Evolutionary conservation across 2,888 invertebrate species (phyloP), one percentile per base, ranked within the genome.

Genomic region (Leptinotarsa rubiginosa): DNA sequence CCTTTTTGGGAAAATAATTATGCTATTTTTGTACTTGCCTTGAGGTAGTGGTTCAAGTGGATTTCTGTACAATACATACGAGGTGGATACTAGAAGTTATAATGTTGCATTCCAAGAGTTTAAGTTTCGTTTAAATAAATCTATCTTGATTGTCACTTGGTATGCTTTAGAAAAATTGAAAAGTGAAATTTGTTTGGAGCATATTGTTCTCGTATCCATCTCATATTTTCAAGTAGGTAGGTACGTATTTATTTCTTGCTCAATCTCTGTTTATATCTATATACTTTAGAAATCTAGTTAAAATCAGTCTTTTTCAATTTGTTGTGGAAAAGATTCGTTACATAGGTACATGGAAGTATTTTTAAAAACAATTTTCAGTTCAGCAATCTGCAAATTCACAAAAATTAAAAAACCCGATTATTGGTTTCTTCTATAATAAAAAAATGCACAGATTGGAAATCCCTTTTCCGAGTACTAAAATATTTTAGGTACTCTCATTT

Each of bases 221-320:
- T 66, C 70, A 49, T 68, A 72, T 47, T 65, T 72, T 25, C 16
- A 54, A 47, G 22, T 25, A 54, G 47, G 47, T 56, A 47, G n/a
- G 41, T 54, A 31, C 50, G 41, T 49, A 22, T 64, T 69, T 54
- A 65, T 70, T 25, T 72, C 59, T 74, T 74, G 71, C 74, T 72
- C 64, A 69, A 69, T 74, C 76, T 78, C 76, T 79, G 74, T 80
- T 72, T 75, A 77, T 74, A 75, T 71, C 75, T 74, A 76, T 73
- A 74, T 54, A 65, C 79, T 78, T 78, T 77, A 79, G 79, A 77
- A 84, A 84, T 85, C 87, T 87, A 87, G 87, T 86, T 83, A 88
- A 88, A 88, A 88, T 88, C 88, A 88, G 88, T 88, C 88, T 88
- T 88, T 85, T 87, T 82, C 74, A 84, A 84, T 86, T 85, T 83